Percentiles rank a stretch among this genome's conserved stretches.
Conservation (phyloP, 2,888 invertebrate species). For the Odontothrips loti region DNA sequence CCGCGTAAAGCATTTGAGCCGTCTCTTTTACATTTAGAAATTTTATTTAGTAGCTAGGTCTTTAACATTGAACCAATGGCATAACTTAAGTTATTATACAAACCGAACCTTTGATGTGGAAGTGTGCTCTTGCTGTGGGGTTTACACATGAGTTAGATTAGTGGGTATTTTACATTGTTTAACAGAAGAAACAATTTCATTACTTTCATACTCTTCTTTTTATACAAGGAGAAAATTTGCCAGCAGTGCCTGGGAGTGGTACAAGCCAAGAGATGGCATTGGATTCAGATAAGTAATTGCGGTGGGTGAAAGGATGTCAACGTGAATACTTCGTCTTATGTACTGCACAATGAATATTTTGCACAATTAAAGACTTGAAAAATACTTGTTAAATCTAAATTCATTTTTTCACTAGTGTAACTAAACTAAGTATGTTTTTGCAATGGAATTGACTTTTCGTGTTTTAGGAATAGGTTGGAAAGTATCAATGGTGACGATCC, state of each 20-base stretch:
- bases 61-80: conserved; percentile 25
- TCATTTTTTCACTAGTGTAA: conserved; percentile 19
- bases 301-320: conserved; percentile 4
- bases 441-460: conserved; percentile 25
- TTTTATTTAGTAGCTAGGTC: conserved; percentile 7
- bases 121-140: neutral
- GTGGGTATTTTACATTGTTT: neutral
- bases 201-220: conserved; percentile 3
- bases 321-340: neutral
- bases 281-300: neutral
- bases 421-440: conserved; percentile 18
- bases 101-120: neutral
- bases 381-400: conserved; percentile 3
- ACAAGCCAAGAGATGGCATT: neutral
- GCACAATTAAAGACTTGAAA: conserved; percentile 26
- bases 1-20: neutral
- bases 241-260: neutral
- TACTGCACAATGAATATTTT: conserved; percentile 19
- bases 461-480: neutral
- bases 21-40: neutral
- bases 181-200: conserved; percentile 8
- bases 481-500: neutral
- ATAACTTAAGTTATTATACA: neutral
- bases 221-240: conserved; percentile 1
- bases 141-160: conserved; percentile 1